Evolutionary conservation across 2,797 vertebrate species (phyloP).

Genomic region (Prunella strophiata): DNA sequence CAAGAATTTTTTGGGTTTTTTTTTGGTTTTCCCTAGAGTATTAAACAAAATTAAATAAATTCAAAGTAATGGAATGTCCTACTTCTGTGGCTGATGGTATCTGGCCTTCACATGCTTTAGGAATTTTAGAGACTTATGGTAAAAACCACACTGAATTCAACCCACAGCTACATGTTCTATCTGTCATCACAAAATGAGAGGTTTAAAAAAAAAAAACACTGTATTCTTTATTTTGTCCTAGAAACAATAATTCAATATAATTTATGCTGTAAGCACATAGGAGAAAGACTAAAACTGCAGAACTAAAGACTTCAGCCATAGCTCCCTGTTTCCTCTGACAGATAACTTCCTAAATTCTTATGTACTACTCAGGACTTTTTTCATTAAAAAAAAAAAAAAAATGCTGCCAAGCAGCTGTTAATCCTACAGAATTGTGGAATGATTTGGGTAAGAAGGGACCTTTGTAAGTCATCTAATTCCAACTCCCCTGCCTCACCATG

Average conservation of each 20-base stretch:
- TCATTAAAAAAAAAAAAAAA: not conserved
- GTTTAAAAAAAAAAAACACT: not conserved
- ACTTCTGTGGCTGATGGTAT: not conserved
- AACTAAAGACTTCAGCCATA: not conserved
- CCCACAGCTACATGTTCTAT: not conserved
- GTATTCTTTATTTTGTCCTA: not conserved
- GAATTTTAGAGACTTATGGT: not conserved
- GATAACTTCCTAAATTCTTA: not conserved
- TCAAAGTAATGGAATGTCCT: not conserved
- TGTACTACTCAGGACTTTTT: not conserved
- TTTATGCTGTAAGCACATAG: not conserved
- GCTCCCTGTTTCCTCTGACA: not conserved
- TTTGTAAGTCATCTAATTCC: not conserved
- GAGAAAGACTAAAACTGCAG: not conserved
- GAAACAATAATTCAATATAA: not conserved
- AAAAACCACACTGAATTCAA: not conserved
- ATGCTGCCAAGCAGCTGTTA: not conserved
- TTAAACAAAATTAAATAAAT: not conserved
- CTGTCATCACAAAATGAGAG: not conserved
- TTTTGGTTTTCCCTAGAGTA: not conserved
- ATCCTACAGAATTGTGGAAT: not conserved
- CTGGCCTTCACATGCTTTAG: not conserved
- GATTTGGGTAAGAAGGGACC: not conserved
- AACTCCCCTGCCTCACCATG: not conserved
- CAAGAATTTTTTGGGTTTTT: not conserved